Conservation (phyloP, 2,888 invertebrate species). For the Macroteleia sp. region DNA sequence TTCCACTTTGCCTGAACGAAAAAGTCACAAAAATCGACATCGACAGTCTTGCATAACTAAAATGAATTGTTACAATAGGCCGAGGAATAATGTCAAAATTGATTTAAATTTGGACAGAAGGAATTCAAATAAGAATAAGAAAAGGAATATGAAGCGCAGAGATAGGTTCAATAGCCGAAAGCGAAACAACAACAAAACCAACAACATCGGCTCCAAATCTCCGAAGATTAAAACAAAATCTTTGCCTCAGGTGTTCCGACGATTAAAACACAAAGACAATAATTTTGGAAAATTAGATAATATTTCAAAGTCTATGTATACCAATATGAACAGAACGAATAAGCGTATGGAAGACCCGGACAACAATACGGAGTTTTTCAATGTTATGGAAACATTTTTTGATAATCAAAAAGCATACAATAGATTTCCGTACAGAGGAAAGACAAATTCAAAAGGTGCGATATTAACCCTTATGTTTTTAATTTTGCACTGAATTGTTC, state of each 20-base stretch:
- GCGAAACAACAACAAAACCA: background rate
- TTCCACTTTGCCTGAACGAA: slow-evolving; percentile 47
- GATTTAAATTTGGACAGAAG: slow-evolving; percentile 16
- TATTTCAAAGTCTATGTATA: slow-evolving; percentile 37
- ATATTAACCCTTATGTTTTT: no score
- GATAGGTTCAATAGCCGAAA: slow-evolving; percentile 10
- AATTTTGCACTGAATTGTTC: no score
- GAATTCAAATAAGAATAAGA: slow-evolving; percentile 15
- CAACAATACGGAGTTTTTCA: no score
- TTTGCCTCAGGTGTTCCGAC: slow-evolving; percentile 38
- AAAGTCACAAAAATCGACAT: slow-evolving; percentile 63
- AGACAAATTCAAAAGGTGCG: no score
- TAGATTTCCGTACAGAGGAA: no score
- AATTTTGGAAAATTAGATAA: slow-evolving; percentile 25
- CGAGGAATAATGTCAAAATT: slow-evolving; percentile 9
- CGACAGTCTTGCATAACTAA: slow-evolving; percentile 66
- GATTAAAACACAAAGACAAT: slow-evolving; percentile 20
- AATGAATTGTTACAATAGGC: slow-evolving; percentile 49
- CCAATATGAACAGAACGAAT: no score
- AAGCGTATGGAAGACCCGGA: no score
- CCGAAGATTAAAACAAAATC: slow-evolving; percentile 37
- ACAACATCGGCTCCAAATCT: background rate
- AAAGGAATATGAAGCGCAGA: slow-evolving; percentile 11
- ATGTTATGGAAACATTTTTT: no score
- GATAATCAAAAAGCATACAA: no score